phyloP scores from a whole-genome alignment of 2,113 vertebrate species.

The Bubo bubo region DNA sequence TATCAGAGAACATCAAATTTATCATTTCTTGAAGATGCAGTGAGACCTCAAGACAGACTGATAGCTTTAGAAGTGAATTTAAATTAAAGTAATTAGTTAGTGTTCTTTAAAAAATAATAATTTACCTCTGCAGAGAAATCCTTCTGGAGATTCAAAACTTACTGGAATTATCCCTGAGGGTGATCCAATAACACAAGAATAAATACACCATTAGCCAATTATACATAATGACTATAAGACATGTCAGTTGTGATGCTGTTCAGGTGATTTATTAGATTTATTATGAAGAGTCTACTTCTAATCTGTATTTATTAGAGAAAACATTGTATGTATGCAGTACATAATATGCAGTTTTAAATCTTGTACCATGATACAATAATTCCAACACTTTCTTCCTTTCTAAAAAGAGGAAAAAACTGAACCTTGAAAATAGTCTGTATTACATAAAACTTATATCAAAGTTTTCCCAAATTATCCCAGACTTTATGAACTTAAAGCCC shows the following conservation, averaged over 20 bases:
- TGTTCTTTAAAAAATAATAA: conserved; percentile 52
- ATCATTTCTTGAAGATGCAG: conserved; percentile 64
- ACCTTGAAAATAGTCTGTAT: not conserved
- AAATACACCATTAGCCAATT: conserved; percentile 71
- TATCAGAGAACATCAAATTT: conserved; percentile 60
- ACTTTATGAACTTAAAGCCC: not conserved
- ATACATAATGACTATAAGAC: conserved; percentile 64
- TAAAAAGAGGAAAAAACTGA: not conserved
- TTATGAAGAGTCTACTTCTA: not conserved
- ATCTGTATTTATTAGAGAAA: conserved; percentile 35
- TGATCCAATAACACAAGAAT: conserved; percentile 62
- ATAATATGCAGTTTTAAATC: not conserved
- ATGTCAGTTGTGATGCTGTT: conserved; percentile 23
- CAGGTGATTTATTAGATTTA: conserved; percentile 65
- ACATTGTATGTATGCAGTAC: not conserved
- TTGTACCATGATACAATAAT: not conserved
- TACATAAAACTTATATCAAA: not conserved
- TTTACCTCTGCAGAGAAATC: conserved; percentile 55
- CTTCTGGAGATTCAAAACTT: conserved; percentile 64
- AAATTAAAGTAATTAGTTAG: conserved; percentile 73
- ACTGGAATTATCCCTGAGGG: conserved; percentile 61
- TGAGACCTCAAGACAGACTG: conserved; percentile 49
- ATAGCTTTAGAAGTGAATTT: conserved; percentile 64
- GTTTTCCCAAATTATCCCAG: not conserved
- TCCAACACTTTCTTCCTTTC: not conserved